A percentile compares a stretch with the other conserved stretches of the same genome.
Conservation (phyloP, 2,113 vertebrate species). For the Mungos mungo region DNA sequence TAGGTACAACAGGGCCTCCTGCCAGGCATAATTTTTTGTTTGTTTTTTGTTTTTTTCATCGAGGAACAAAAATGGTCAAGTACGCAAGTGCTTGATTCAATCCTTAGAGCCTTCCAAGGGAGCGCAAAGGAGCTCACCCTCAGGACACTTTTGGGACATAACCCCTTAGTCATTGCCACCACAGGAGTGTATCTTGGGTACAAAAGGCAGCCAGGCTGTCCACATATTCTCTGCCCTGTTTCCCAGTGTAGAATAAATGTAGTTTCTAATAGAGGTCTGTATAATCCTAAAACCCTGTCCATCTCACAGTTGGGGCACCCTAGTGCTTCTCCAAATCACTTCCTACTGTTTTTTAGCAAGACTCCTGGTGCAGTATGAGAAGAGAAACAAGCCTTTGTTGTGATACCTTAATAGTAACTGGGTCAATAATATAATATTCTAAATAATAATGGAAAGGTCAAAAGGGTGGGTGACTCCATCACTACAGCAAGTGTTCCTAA, state of each 20-base stretch:
- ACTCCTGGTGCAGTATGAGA: background rate
- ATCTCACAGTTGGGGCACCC: background rate
- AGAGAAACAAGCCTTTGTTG: background rate
- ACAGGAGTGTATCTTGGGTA: background rate
- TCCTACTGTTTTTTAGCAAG: background rate
- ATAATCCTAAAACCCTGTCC: background rate
- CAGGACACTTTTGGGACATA: background rate
- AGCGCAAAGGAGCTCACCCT: background rate
- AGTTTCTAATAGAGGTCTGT: accelerated
- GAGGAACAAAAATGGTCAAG: background rate
- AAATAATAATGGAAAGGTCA: background rate
- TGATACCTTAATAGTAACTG: background rate
- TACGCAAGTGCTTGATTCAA: background rate
- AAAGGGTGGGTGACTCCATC: background rate
- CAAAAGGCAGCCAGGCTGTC: background rate
- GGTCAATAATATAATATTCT: background rate
- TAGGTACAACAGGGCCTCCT: background rate
- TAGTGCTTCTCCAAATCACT: background rate
- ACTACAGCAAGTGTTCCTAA: background rate
- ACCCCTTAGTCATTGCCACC: background rate
- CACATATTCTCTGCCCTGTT: background rate
- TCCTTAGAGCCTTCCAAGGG: background rate
- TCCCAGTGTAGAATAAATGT: background rate
- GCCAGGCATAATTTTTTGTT: background rate
- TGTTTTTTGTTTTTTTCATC: background rate